Base-by-base conservation (phyloP, 2,797 vertebrate genomes). In the Taeniopygia guttata region DNA sequence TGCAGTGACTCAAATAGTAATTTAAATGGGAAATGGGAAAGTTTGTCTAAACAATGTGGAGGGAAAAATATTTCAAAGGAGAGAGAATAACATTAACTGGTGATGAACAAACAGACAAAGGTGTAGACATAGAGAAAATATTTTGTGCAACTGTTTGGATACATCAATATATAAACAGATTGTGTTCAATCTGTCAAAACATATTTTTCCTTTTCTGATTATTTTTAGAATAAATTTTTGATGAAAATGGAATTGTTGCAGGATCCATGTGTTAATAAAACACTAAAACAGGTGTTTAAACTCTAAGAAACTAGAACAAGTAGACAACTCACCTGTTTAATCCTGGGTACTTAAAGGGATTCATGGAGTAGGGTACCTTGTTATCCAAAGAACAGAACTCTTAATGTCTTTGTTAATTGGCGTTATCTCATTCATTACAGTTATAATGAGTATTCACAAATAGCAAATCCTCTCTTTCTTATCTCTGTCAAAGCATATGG, bases 401-500 rank as follows among this genome's bases (percentile, higher is more conserved):
- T 79, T 92, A 74, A 92, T 94, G 88, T 87, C 86, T 87, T 90
- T 87, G 77, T 92, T 87, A 90, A 89, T 93, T 67, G 48, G 30
- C 8, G 5, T 67, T 93, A 94, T 76, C 87, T 93, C 36, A 45
- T 74, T 95, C 80, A 84, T 92, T 93, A 82, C 52, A 49, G 22
- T 84, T 92, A 77, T 68, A 94, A 93, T 74, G 78, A 89, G 62
- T 62, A 82, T 77, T 92, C 78, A 86, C 32, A 82, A 95, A 55
- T 16, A 85, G 32, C 14, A 90, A 93, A 93, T 92, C 84, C 83
- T 86, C 70, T 91, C 77, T 79, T 78, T 81, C 87, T 95, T 95
- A 94, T 95, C 94, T 94, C 73, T 93, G 73, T 75, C 46, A 91
- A 93, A 92, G 60, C 89, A 92, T 86, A 92, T 78, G 85, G 84